Conservation (phyloP, 2,113 vertebrate species). For the Spea bombifrons region DNA sequence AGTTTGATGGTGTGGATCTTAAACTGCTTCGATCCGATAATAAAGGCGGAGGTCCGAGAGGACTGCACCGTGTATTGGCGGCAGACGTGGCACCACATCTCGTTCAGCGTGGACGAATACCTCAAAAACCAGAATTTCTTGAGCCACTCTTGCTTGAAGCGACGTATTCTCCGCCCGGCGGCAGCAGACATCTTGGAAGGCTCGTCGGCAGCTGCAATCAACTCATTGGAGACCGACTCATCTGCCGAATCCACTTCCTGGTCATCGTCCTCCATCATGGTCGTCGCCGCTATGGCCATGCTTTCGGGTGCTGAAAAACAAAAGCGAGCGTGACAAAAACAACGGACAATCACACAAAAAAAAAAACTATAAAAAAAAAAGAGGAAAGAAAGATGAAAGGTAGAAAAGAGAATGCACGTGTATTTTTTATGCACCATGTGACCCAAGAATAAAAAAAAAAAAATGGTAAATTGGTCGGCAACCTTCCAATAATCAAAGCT, state of each 20-base stretch:
- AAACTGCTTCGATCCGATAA: slow-evolving; percentile 95
- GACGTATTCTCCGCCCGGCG: slow-evolving; percentile 79
- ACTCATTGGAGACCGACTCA: slow-evolving; percentile 85
- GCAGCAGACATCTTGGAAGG: slow-evolving; percentile 78
- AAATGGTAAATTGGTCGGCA: background rate
- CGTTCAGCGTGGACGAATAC: slow-evolving; percentile 89
- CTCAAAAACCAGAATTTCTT: slow-evolving; percentile 98
- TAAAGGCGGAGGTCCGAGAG: slow-evolving; percentile 92
- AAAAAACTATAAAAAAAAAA: background rate
- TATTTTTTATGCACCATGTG: slow-evolving; percentile 44
- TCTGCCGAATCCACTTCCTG: slow-evolving; percentile 93
- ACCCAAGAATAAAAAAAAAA: slow-evolving; percentile 36
- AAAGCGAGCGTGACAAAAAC: background rate
- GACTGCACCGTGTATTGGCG: slow-evolving; percentile 96
- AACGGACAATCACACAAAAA: background rate
- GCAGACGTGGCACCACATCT: slow-evolving; percentile 98
- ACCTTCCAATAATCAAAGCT: background rate
- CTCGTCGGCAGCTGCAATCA: slow-evolving; percentile 79
- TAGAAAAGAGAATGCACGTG: background rate
- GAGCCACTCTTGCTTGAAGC: slow-evolving; percentile 96
- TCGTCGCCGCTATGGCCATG: slow-evolving; percentile 74
- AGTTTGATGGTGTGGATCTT: slow-evolving; percentile 98
- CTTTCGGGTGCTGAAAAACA: slow-evolving; percentile 75
- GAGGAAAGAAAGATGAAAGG: background rate
- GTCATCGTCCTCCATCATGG: slow-evolving; percentile 85